Evolutionary conservation across 2,888 invertebrate species (phyloP), one percentile per base, ranked within the genome.

Genomic region (Tachystola acroxantha): DNA sequence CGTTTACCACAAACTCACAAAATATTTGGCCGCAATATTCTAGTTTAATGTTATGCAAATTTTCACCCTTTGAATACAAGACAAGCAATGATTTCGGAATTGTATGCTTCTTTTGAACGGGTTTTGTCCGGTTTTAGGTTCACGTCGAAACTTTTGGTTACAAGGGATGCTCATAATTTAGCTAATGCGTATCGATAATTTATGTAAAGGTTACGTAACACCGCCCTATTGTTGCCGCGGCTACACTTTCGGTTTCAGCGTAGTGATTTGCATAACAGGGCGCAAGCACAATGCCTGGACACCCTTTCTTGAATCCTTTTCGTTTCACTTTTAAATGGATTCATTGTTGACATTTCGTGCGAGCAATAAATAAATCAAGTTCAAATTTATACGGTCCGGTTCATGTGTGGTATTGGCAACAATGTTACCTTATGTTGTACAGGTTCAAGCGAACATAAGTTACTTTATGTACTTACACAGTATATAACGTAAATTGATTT

Each of bases 231-330:
- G 77, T 78, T 50, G 31, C 37, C 43, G 51, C 39, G 50, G 53
- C 45, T 61, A 64, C 70, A 80, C 85, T 85, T 77, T 86, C 82
- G 73, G 79, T 85, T 84, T 86, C 84, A 85, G 78, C 51, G 75
- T 75, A 84, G 66, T 74, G 53, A 84, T 86, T 84, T 81, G 77
- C 85, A 86, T 86, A 84, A 82, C 70, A 70, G 79, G 79, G 72
- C 61, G 53, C 51, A 50, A 36, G 46, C 45, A 82, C 78, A 85
- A 84, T 72, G 53, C 67, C 54, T 55, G 67, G 65, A 63, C 68
- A 75, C 78, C 79, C 78, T 75, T 81, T 75, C 56, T 50, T 59
- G 64, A 57, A 78, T 76, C 67, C 72, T 73, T 78, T 73, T 64
- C 75, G 79, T 81, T 85, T 81, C 80, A 81, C 77, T 82, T 82